These are phyloP conservation scores for Unio delphinus DNA, from an alignment of 2,888 invertebrate genomes.

Conservation along the genomic window DNA sequence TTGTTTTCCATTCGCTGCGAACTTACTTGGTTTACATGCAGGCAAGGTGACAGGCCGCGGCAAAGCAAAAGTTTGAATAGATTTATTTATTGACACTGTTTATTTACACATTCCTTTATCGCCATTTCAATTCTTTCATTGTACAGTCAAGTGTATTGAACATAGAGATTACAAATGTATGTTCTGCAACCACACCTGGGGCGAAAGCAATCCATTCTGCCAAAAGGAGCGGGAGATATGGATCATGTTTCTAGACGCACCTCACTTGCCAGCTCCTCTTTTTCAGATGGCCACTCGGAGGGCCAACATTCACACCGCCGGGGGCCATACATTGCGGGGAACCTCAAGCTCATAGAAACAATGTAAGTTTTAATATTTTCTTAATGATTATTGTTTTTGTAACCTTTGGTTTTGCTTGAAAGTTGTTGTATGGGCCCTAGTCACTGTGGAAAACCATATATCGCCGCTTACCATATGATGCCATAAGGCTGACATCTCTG, in stretches of 20 bases:
- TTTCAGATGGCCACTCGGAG: conserved; percentile 13
- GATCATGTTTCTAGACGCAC: too few relatives aligned
- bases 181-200: too few relatives aligned
- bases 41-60: conserved; percentile 34
- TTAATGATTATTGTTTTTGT: neutral
- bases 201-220: too few relatives aligned
- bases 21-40: conserved; percentile 31
- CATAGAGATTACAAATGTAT: too few relatives aligned
- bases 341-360: conserved; percentile 34
- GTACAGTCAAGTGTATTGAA: too few relatives aligned
- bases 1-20: neutral
- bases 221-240: too few relatives aligned
- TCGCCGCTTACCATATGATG: too few relatives aligned
- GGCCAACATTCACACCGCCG: conserved; percentile 7
- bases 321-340: conserved; percentile 44
- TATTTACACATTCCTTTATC: neutral
- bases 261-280: too few relatives aligned
- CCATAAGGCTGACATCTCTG: too few relatives aligned
- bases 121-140: neutral
- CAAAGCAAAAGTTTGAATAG: neutral
- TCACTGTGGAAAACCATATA: too few relatives aligned
- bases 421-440: too few relatives aligned
- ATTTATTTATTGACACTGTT: neutral
- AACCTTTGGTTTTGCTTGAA: too few relatives aligned
- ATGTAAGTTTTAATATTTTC: conserved; percentile 29